Percentiles rank a stretch among this genome's conserved stretches.
phyloP scores from a whole-genome alignment of 2,888 invertebrate species.

The Punctoribates punctum region DNA sequence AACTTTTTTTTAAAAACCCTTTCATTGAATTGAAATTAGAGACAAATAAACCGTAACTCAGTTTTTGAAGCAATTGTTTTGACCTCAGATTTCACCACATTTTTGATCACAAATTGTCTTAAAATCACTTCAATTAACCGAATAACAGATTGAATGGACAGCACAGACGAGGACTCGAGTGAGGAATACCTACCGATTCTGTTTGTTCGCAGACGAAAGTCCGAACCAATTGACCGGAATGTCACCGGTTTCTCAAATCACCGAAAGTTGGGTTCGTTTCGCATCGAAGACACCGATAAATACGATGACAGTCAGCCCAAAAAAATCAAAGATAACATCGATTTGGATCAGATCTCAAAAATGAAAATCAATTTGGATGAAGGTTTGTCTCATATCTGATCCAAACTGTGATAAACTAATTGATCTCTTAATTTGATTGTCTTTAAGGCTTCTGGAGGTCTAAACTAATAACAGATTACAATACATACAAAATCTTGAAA shows the following conservation, averaged over 20 bases:
- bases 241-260: constrained; percentile 5
- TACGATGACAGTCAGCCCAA: neutral
- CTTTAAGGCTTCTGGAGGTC: constrained; percentile 21
- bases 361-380: constrained; percentile 22
- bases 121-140: too few relatives aligned
- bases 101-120: too few relatives aligned
- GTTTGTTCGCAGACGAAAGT: too few relatives aligned
- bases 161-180: too few relatives aligned
- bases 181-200: too few relatives aligned
- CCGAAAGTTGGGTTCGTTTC: neutral
- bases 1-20: too few relatives aligned
- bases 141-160: too few relatives aligned
- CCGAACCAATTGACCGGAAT: too few relatives aligned
- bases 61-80: too few relatives aligned
- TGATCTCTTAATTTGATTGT: neutral
- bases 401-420: neutral
- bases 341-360: neutral
- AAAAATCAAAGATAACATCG: neutral
- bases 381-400: neutral
- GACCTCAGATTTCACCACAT: too few relatives aligned
- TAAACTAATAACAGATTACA: neutral
- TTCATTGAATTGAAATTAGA: too few relatives aligned
- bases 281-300: neutral
- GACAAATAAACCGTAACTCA: too few relatives aligned
- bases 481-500: constrained; percentile 21